phyloP scores from a whole-genome alignment of 2,113 vertebrate species.

The Theristicus caerulescens region DNA sequence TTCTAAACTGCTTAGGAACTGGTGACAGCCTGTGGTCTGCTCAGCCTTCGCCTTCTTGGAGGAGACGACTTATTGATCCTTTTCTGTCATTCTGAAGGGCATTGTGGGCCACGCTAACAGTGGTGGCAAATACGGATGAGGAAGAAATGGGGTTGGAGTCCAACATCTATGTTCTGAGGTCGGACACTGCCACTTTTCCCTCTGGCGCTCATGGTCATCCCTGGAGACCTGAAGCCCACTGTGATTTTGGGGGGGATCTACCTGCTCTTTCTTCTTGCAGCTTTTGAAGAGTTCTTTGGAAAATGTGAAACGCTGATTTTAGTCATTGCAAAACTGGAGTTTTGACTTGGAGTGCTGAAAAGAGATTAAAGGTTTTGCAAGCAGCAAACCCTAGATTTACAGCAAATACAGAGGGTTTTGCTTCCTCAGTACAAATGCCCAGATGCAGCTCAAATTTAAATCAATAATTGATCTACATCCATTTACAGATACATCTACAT shows the following conservation, averaged over 20 bases:
- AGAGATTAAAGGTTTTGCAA: slow-evolving; percentile 10
- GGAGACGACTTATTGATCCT: neutral
- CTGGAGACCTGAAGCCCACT: neutral
- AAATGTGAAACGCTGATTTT: neutral
- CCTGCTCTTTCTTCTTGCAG: neutral
- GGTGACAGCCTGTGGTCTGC: neutral
- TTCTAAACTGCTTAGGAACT: neutral
- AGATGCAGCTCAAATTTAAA: slow-evolving; percentile 13
- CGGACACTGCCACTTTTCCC: neutral
- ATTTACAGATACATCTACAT: neutral
- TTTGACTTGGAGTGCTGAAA: neutral
- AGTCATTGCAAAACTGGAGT: neutral
- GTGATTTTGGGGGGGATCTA: neutral
- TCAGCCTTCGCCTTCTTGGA: neutral
- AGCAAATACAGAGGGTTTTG: neutral
- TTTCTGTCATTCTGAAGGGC: neutral
- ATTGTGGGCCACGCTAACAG: neutral
- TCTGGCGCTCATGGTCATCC: neutral
- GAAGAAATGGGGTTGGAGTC: neutral
- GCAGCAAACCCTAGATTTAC: neutral
- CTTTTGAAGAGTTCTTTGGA: neutral
- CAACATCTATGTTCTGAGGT: neutral
- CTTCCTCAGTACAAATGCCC: neutral
- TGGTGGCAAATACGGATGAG: neutral
- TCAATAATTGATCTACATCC: neutral